Conservation (phyloP, 2,113 vertebrate species). For the Cacatua alba region DNA sequence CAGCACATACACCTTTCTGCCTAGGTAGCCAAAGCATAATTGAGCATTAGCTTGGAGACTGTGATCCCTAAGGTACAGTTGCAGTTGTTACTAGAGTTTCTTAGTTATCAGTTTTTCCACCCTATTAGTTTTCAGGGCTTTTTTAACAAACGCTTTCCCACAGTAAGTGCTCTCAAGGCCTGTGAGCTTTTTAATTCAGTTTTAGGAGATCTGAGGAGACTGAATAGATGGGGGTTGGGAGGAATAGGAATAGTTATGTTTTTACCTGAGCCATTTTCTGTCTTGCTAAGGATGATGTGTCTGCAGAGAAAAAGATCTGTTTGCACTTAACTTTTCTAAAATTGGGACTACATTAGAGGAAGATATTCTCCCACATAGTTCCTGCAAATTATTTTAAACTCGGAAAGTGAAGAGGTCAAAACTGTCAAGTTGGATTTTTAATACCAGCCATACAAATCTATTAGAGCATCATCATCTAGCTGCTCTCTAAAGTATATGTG, state of each 20-base stretch:
- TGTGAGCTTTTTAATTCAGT: not conserved
- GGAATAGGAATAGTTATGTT: not conserved
- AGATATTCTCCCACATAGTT: not conserved
- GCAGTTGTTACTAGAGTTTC: not conserved
- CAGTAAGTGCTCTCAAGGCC: not conserved
- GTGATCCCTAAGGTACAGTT: not conserved
- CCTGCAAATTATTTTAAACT: conserved; percentile 7
- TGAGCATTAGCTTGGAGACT: not conserved
- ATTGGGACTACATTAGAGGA: not conserved
- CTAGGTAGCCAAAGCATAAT: not conserved
- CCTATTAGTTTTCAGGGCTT: not conserved
- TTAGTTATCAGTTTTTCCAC: not conserved
- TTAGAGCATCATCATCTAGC: not conserved
- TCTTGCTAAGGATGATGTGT: not conserved
- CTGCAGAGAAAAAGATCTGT: not conserved
- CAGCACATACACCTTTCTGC: not conserved
- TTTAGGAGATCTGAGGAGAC: not conserved
- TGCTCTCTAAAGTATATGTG: conserved; percentile 39
- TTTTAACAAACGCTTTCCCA: not conserved
- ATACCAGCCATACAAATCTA: not conserved
- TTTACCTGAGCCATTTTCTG: not conserved
- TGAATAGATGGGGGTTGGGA: fast-evolving
- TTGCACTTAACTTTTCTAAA: not conserved
- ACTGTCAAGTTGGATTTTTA: not conserved
- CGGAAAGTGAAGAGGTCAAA: not conserved